Evolutionary conservation across 2,888 invertebrate species (phyloP), one percentile per base, ranked within the genome.

Genomic region (Xanthorhoe spadicearia): DNA sequence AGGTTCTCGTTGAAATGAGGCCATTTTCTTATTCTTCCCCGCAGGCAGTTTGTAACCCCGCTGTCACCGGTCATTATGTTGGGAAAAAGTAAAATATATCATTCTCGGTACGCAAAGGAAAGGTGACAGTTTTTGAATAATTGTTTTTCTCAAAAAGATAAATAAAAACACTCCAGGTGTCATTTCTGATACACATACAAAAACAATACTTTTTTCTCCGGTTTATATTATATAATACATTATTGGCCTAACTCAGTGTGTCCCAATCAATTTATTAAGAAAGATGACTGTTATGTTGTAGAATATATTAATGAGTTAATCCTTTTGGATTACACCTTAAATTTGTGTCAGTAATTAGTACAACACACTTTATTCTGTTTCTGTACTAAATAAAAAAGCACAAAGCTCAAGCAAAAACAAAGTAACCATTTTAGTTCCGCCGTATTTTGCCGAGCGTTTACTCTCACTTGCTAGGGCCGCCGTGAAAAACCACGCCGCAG

Each of bases 401-500:
- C 53, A 43, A 46, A 28, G 23, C 35, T 63, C 67, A 73, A 78
- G 77, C 76, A 81, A 80, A 23, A 83, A 81, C 78, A 80, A 79
- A 78, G 79, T 77, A 77, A 72, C 78, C 69, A 75, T 76, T 78
- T 81, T 82, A 85, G 84, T 84, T 80, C 76, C 70, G 75, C 80
- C 76, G 71, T 79, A 80, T 87, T 88, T 86, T 82, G 77, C 83
- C 83, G 76, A 81, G 82, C 87, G 85, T 88, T 91, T 88, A 86
- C 85, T 86, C 83, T 82, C 79, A 85, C 85, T 87, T 85, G 84
- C 81, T 82, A 77, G 81, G 80, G 81, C 77, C 78, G 82, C 74
- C 81, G 82, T 85, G 84, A 87, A 90, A 90, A 90, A 88, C 80
- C 86, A 81, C 81, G 80, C 83, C 88, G 83, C 89, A 89, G 91